Evolutionary conservation across 2,888 invertebrate genomes (phyloP).

Genomic region (Bombyx huttoni): DNA sequence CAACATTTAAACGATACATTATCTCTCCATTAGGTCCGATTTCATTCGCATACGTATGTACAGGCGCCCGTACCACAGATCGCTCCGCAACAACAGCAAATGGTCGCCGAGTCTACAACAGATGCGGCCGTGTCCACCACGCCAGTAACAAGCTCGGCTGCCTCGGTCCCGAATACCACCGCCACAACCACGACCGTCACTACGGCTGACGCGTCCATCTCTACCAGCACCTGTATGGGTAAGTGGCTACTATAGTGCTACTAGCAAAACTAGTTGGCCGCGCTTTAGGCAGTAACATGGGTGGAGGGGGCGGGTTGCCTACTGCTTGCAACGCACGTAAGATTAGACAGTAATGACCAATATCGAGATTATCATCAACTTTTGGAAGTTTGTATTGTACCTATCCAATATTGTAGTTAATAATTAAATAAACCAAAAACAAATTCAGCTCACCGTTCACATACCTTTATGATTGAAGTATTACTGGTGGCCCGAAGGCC

Average conservation of each 20-base stretch:
- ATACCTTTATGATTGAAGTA: too few relatives aligned
- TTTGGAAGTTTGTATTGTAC: too few relatives aligned
- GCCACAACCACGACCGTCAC: constrained; percentile 13
- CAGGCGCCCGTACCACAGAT: constrained; percentile 35
- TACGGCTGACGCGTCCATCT: constrained; percentile 20
- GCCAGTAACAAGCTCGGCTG: constrained; percentile 9
- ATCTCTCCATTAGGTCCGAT: background rate
- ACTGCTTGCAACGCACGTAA: too few relatives aligned
- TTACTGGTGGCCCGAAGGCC: too few relatives aligned
- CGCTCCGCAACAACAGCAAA: constrained; percentile 26
- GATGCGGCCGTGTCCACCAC: constrained; percentile 13
- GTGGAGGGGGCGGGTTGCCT: too few relatives aligned
- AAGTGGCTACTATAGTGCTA: constrained; percentile 3
- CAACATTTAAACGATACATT: background rate
- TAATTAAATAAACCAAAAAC: too few relatives aligned
- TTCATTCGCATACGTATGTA: background rate
- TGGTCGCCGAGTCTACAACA: constrained; percentile 13
- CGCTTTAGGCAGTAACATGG: too few relatives aligned
- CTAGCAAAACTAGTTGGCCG: too few relatives aligned
- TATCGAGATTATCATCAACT: too few relatives aligned
- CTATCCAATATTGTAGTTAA: too few relatives aligned
- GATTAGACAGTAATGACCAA: too few relatives aligned
- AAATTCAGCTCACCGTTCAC: too few relatives aligned
- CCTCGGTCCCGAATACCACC: constrained; percentile 6
- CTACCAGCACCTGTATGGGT: constrained; percentile 23